Conservation (phyloP, 37 sponge, comb jelly and placozoan genomes). For the Halichondria panicea region DNA sequence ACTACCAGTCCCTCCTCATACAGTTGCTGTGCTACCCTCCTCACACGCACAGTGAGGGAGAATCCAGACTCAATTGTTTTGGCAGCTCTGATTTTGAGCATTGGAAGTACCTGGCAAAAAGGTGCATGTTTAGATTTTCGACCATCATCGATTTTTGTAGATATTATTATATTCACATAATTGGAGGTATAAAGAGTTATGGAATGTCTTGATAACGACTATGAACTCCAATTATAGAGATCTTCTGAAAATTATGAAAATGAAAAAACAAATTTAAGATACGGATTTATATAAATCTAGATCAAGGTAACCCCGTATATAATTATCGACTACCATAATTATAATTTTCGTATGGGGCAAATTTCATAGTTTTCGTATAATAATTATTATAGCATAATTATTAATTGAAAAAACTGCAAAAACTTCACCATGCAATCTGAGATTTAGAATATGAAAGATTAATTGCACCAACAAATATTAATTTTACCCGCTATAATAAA, state of each 20-base stretch:
- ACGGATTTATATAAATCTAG: background rate
- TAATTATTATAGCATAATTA: too few relatives aligned
- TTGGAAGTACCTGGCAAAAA: conserved; percentile 36
- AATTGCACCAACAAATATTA: too few relatives aligned
- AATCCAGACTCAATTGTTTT: conserved; percentile 7
- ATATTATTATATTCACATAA: conserved; percentile 20
- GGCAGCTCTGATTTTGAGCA: conserved; percentile 36
- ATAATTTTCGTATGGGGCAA: background rate
- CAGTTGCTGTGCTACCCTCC: conserved; percentile 39
- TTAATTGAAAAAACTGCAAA: too few relatives aligned
- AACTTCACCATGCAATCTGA: too few relatives aligned
- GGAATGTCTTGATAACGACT: background rate
- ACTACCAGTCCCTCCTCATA: conserved; percentile 31
- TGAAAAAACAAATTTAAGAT: background rate
- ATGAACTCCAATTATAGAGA: conserved; percentile 27
- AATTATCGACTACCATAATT: background rate
- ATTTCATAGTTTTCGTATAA: too few relatives aligned
- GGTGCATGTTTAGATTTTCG: background rate
- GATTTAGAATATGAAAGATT: too few relatives aligned
- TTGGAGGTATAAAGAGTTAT: conserved; percentile 18
- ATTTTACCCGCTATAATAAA: too few relatives aligned
- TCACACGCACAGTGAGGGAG: conserved; percentile 13
- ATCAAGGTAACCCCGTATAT: background rate
- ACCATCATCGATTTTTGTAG: background rate
- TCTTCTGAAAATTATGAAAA: background rate